Percentiles rank a stretch among this genome's conserved stretches.
These are phyloP conservation scores for Cetonia aurata DNA, from an alignment of 2,888 invertebrate genomes.

Conservation along the genomic window DNA sequence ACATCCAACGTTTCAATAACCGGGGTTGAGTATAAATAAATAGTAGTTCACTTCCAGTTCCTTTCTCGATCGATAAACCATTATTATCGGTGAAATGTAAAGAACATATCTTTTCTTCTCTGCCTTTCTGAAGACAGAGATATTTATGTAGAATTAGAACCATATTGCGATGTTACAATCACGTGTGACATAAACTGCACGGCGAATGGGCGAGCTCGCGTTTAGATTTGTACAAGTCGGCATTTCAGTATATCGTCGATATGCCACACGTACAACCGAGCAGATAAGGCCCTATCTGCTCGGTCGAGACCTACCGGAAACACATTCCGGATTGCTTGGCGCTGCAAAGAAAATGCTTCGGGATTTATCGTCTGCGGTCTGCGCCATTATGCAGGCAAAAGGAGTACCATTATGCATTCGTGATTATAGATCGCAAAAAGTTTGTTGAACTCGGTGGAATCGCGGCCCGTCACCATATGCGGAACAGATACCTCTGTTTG, in stretches of 20 bases:
- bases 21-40: too few relatives aligned
- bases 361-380: slow-evolving; percentile 21
- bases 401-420: slow-evolving; percentile 13
- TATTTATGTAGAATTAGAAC: too few relatives aligned
- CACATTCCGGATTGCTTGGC: slow-evolving; percentile 26
- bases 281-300: too few relatives aligned
- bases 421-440: slow-evolving; percentile 11
- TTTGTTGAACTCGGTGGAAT: slow-evolving; percentile 27
- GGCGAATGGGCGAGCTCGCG: slow-evolving; percentile 1
- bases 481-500: slow-evolving; percentile 3
- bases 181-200: slow-evolving; percentile 31
- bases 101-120: too few relatives aligned
- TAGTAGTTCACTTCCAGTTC: too few relatives aligned
- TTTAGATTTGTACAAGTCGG: slow-evolving; percentile 22
- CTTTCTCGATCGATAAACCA: too few relatives aligned
- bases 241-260: background rate
- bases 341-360: slow-evolving; percentile 9
- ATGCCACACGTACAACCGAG: too few relatives aligned
- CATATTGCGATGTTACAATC: background rate
- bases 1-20: too few relatives aligned
- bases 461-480: background rate
- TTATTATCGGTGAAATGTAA: too few relatives aligned
- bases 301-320: slow-evolving; percentile 3
- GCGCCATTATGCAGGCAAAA: slow-evolving; percentile 27
- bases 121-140: too few relatives aligned